These are phyloP conservation scores for Elmis aenea DNA, from an alignment of 2,888 invertebrate genomes.

Conservation along the genomic window DNA sequence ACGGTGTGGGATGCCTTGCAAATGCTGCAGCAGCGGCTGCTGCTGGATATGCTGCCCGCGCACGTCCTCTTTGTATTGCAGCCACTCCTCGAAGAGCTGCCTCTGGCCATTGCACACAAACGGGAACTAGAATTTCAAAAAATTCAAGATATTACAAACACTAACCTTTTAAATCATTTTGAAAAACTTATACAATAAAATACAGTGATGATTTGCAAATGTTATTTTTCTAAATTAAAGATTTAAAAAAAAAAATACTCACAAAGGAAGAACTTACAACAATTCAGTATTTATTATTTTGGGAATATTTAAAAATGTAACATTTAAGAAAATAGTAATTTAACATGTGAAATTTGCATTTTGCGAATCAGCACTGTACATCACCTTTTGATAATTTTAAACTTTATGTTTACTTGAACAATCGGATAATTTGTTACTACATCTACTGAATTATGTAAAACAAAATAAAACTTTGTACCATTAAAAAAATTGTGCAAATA, in stretches of 20 bases:
- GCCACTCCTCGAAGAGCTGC: slow-evolving; percentile 80
- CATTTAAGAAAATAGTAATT: no score
- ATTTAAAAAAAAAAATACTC: background rate
- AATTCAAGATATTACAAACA: background rate
- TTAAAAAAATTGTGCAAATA: no score
- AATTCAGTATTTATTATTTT: no score
- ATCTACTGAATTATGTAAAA: no score
- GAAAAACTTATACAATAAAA: slow-evolving; percentile 3
- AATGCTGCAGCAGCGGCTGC: slow-evolving; percentile 70
- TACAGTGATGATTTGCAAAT: background rate
- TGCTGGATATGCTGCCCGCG: slow-evolving; percentile 60
- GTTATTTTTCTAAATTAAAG: background rate
- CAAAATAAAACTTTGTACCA: no score
- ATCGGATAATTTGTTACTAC: no score
- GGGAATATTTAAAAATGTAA: no score
- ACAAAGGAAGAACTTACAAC: no score
- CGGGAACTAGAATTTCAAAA: slow-evolving; percentile 63
- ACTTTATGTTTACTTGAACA: no score
- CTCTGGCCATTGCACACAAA: slow-evolving; percentile 90
- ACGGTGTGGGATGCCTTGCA: slow-evolving; percentile 61
- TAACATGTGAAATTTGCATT: no score
- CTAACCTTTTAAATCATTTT: slow-evolving; percentile 36
- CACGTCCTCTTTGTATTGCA: slow-evolving; percentile 75
- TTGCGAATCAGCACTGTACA: no score
- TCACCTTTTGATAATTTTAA: no score